phyloP scores from a whole-genome alignment of 1,140 invertebrate genomes.

The Stratiolaelaps scimitus region DNA sequence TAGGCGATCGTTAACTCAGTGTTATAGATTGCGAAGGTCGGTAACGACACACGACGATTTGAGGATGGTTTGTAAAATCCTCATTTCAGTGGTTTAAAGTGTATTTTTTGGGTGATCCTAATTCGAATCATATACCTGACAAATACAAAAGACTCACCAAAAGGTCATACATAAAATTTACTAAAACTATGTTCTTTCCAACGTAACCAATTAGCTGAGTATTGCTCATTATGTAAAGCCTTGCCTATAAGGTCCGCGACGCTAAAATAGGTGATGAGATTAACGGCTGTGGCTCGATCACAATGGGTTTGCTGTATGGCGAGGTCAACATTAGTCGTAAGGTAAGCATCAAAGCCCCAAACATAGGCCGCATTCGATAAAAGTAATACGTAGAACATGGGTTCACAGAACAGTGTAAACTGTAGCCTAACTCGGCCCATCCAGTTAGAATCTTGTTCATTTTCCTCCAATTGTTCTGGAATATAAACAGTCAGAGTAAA shows the following conservation, averaged over 20 bases:
- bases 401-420: not conserved
- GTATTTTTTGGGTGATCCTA: too few species aligned
- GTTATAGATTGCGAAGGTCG: too few species aligned
- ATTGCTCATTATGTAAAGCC: not conserved
- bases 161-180: not conserved
- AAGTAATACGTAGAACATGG: not conserved
- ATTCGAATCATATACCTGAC: too few species aligned
- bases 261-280: not conserved
- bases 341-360: conserved; percentile 7
- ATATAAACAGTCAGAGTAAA: too few species aligned
- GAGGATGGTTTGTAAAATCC: too few species aligned
- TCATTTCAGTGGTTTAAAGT: too few species aligned
- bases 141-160: not conserved
- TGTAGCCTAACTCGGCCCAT: not conserved
- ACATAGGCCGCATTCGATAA: not conserved
- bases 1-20: too few species aligned
- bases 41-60: too few species aligned
- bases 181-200: not conserved
- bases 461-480: too few species aligned
- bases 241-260: conserved; percentile 9
- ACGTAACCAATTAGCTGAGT: not conserved
- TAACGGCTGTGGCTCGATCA: not conserved
- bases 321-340: not conserved
- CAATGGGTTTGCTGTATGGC: not conserved
- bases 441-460: too few species aligned